A percentile compares a stretch with the other conserved stretches of the same genome.
Evolutionary conservation across 2,113 vertebrate genomes (phyloP).

Genomic region (Fulica atra): DNA sequence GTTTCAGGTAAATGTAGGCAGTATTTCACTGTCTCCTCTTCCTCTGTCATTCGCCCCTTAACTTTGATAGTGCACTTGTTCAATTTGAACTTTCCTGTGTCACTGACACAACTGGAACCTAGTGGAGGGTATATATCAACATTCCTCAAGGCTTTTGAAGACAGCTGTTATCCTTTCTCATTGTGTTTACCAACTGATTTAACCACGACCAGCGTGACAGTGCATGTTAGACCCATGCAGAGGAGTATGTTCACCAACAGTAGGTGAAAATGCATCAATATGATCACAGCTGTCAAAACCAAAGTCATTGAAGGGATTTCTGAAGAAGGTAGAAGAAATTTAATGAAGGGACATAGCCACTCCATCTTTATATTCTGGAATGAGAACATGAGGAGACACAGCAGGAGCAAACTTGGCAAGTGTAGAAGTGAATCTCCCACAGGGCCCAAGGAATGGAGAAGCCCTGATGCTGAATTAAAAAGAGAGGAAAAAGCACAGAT

Average conservation of each 20-base stretch:
- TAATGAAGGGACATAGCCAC: not conserved
- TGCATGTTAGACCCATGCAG: not conserved
- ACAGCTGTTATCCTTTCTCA: not conserved
- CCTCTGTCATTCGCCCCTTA: not conserved
- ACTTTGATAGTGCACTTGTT: not conserved
- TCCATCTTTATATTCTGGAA: not conserved
- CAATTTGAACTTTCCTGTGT: not conserved
- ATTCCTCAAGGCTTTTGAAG: not conserved
- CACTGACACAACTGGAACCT: not conserved
- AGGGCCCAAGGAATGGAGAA: not conserved
- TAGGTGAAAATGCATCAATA: not conserved
- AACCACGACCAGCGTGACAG: not conserved
- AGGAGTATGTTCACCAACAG: not conserved
- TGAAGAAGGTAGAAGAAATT: not conserved
- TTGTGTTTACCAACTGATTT: not conserved
- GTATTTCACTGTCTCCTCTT: not conserved
- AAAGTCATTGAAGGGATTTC: not conserved
- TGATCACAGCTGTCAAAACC: not conserved
- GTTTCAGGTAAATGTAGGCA: not conserved
- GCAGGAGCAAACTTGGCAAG: not conserved
- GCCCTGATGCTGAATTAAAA: not conserved
- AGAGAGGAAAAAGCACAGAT: not conserved
- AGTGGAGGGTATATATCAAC: not conserved
- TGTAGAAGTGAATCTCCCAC: not conserved
- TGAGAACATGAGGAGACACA: not conserved